Base-by-base conservation (phyloP, 2,797 vertebrate genomes). In the Scolopax rusticola region DNA sequence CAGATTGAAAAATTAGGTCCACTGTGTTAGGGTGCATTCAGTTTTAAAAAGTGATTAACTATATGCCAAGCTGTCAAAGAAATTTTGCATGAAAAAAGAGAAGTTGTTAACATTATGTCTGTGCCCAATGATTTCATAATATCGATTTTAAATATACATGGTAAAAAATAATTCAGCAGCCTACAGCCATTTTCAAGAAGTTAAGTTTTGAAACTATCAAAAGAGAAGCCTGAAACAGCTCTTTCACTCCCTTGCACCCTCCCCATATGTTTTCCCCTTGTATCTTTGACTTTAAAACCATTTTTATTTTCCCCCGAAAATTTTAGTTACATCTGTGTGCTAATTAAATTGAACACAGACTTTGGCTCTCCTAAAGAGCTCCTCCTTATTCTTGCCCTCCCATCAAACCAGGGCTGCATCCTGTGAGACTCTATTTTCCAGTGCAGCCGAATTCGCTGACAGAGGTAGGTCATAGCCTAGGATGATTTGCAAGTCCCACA, bases 11-110 rank as follows among this genome's bases (percentile, higher is more conserved):
- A 94, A 87, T 59, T 53, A 91, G 67, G 48, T 91, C 74, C 4
- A 53, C 71, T 77, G 47, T 83, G 48, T 25, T 87, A 74, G 53
- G 88, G 64, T 95, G 83, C 83, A 84, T 93, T 96, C 70, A 68
- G 51, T 93, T 95, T 82, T 25, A 32, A 79, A 74, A 84, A 79
- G n/a, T 87, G 91, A 95, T 95, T 94, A 96, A 80, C 76, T 92
- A 4, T 78, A 59, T 84, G 56, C 90, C 83, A 95, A 91, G 67
- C 54, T 90, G 70, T 93, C 85, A 79, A 90, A 96, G 51, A 91
- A 87, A 90, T 96, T 93, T 94, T 96, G 56, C 87, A 91, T 93
- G 43, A 87, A 84, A 95, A 96, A 94, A 78, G 87, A 88, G 18
- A 51, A 84, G 74, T 90, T 95, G 53, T 91, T 88, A 91, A 78